These are phyloP conservation scores for Gandaritis pyraliata DNA, from an alignment of 2,888 invertebrate species.

Conservation along the genomic window DNA sequence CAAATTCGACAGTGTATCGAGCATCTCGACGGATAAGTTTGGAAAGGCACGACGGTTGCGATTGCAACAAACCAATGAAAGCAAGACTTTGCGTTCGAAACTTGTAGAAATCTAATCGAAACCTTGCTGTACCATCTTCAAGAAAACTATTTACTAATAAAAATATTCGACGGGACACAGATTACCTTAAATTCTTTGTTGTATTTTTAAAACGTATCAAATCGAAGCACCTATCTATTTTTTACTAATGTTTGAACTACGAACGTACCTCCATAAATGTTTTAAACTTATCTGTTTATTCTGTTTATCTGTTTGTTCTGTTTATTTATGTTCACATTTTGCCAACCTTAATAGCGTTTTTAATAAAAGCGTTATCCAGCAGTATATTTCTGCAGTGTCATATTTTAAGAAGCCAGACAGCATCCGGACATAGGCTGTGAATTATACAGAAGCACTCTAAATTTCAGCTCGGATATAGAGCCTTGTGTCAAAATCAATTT, in stretches of 20 bases:
- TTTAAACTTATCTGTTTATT: too few relatives aligned
- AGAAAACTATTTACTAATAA: not conserved
- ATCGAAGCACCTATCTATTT: too few relatives aligned
- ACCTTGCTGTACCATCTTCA: slow-evolving; percentile 3
- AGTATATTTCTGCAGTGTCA: slow-evolving; percentile 61
- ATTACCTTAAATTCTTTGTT: too few relatives aligned
- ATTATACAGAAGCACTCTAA: slow-evolving; percentile 66
- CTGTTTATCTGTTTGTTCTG: too few relatives aligned
- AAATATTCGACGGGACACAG: not conserved
- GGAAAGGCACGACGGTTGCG: slow-evolving; percentile 57
- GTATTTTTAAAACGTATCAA: too few relatives aligned
- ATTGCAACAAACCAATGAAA: slow-evolving; percentile 69
- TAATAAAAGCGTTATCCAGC: slow-evolving; percentile 44
- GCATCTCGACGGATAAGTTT: slow-evolving; percentile 57
- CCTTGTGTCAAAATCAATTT: slow-evolving; percentile 78
- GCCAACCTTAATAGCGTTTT: slow-evolving; percentile 18
- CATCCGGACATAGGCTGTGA: slow-evolving; percentile 68
- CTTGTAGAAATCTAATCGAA: slow-evolving; percentile 58
- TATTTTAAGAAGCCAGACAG: slow-evolving; percentile 56
- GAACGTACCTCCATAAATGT: too few relatives aligned
- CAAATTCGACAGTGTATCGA: slow-evolving; percentile 53
- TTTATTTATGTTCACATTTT: not conserved
- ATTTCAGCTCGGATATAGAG: slow-evolving; percentile 64
- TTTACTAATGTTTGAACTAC: too few relatives aligned
- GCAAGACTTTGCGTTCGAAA: slow-evolving; percentile 60